Evolutionary conservation across 2,113 vertebrate genomes (phyloP).

Genomic region (Gasterosteus aculeatus): DNA sequence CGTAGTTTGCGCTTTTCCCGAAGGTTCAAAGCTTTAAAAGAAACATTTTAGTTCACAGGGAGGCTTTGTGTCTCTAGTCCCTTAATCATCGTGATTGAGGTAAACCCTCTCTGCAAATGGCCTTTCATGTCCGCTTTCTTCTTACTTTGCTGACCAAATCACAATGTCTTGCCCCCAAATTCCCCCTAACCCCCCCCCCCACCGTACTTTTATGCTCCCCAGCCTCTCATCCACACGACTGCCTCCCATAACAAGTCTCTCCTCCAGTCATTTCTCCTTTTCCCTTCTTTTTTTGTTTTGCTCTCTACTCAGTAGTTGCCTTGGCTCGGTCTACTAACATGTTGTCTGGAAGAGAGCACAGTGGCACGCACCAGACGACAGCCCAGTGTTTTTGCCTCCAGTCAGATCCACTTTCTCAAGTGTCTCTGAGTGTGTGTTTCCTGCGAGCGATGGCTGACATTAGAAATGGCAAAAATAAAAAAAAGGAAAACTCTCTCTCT

Average conservation of each 20-base stretch:
- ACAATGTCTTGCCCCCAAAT: slow-evolving; percentile 15
- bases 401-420: slow-evolving; percentile 48
- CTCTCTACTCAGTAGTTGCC: background rate
- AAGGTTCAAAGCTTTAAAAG: slow-evolving; percentile 25
- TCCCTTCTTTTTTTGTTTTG: background rate
- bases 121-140: slow-evolving; percentile 30
- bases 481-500: background rate
- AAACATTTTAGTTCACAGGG: slow-evolving; percentile 16
- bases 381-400: slow-evolving; percentile 51
- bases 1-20: background rate
- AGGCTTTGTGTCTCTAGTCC: background rate
- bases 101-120: slow-evolving; percentile 13
- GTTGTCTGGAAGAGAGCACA: slow-evolving; percentile 24
- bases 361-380: slow-evolving; percentile 60
- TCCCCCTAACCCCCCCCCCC: background rate
- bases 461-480: slow-evolving; percentile 61
- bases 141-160: slow-evolving; percentile 15
- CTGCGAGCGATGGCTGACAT: slow-evolving; percentile 72
- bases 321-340: slow-evolving; percentile 51
- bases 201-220: slow-evolving; percentile 14
- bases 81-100: slow-evolving; percentile 39
- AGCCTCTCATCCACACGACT: slow-evolving; percentile 15
- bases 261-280: slow-evolving; percentile 14
- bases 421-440: slow-evolving; percentile 45
- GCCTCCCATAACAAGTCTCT: slow-evolving; percentile 24